phyloP scores from a whole-genome alignment of 2,113 vertebrate species.

The Zosterops lateralis region DNA sequence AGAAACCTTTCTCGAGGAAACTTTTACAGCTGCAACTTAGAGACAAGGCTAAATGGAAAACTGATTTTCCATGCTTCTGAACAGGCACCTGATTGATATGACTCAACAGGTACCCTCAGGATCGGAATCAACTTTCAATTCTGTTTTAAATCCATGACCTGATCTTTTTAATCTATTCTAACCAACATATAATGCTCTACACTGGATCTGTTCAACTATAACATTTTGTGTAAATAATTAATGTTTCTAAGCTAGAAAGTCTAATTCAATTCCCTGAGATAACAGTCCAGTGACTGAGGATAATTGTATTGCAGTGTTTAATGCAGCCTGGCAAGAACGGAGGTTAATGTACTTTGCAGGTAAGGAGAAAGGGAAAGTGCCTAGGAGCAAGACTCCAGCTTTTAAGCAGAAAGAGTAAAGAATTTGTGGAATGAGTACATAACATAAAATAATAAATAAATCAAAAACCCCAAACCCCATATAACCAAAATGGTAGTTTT shows the following conservation, averaged over 20 bases:
- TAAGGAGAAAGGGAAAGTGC: not conserved
- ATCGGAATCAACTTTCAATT: not conserved
- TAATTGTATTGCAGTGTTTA: not conserved
- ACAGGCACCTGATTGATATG: not conserved
- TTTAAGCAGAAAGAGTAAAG: not conserved
- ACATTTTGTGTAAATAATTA: slow-evolving; percentile 14
- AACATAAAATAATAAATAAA: slow-evolving; percentile 11
- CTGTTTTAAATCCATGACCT: slow-evolving; percentile 1
- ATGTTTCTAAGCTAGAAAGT: slow-evolving; percentile 3
- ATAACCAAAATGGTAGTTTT: not conserved
- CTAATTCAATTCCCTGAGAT: slow-evolving; percentile 15
- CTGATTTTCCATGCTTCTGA: not conserved
- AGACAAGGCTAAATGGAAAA: not conserved
- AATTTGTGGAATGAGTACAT: not conserved
- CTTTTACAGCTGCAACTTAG: not conserved
- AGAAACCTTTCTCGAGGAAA: not conserved
- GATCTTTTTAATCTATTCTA: not conserved
- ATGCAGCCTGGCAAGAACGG: not conserved
- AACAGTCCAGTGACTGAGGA: not conserved
- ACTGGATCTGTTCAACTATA: not conserved
- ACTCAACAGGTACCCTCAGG: not conserved
- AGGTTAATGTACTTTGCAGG: not conserved
- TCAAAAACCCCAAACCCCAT: not conserved
- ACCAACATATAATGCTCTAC: not conserved
- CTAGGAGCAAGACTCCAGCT: not conserved